Conservation (phyloP, 2,888 invertebrate species). For the Terebella lapidaria region DNA sequence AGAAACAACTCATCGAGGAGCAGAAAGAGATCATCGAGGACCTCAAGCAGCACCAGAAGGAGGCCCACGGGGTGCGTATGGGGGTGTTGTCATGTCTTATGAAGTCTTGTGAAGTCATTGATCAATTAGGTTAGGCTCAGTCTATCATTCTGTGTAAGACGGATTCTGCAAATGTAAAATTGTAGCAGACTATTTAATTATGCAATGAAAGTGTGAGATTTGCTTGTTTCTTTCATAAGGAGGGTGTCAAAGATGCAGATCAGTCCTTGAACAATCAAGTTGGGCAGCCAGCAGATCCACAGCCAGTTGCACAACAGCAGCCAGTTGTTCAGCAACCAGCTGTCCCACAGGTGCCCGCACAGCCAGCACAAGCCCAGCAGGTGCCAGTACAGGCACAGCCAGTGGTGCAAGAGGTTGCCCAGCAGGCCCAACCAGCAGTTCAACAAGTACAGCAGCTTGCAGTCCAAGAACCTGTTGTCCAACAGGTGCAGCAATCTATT, state of each 20-base stretch:
- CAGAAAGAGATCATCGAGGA: constrained; percentile 44
- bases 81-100: too few relatives aligned
- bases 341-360: not conserved
- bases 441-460: not conserved
- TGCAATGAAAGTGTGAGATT: too few relatives aligned
- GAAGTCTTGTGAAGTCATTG: too few relatives aligned
- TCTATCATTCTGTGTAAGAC: too few relatives aligned
- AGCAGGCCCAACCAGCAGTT: not conserved
- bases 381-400: not conserved
- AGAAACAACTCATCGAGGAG: constrained; percentile 40
- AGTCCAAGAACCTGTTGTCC: not conserved
- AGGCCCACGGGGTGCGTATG: constrained; percentile 21
- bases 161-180: too few relatives aligned
- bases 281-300: not conserved
- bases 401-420: not conserved
- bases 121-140: too few relatives aligned
- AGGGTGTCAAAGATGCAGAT: not conserved
- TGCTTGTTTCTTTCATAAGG: not conserved
- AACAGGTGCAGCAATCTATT: not conserved
- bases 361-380: not conserved
- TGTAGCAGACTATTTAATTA: too few relatives aligned
- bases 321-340: not conserved
- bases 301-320: constrained; percentile 1
- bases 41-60: constrained; percentile 40
- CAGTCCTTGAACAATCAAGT: not conserved